Percentiles rank a stretch among this genome's conserved stretches.
Conservation (phyloP, 2,888 invertebrate genomes). For the Orthonevra nobilis region DNA sequence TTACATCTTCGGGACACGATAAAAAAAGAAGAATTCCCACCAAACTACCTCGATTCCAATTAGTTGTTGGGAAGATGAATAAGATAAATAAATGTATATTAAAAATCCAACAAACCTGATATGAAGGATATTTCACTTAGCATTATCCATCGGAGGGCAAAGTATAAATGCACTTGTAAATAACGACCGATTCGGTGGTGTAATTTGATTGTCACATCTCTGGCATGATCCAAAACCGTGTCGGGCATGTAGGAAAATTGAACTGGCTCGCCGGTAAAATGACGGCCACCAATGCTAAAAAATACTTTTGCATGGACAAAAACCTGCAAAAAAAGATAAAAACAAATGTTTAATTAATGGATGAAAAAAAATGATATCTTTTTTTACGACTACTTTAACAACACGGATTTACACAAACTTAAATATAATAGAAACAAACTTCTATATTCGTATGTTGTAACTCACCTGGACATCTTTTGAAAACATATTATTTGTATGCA, state of each 20-base stretch:
- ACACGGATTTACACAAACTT: no score
- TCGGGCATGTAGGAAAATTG: constrained; percentile 89
- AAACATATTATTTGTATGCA: constrained; percentile 89
- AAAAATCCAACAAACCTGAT: constrained; percentile 89
- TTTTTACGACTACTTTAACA: no score
- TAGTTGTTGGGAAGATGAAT: no score
- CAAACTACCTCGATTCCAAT: no score
- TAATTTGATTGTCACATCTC: constrained; percentile 90
- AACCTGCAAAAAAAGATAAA: constrained; percentile 81
- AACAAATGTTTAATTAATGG: constrained; percentile 26
- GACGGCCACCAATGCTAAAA: constrained; percentile 87
- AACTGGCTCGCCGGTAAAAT: constrained; percentile 87
- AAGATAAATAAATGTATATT: no score
- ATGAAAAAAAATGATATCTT: background rate
- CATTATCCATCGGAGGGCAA: constrained; percentile 91
- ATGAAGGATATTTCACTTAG: constrained; percentile 92
- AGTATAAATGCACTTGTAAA: constrained; percentile 88
- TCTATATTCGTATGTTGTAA: constrained; percentile 27
- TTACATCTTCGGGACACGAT: no score
- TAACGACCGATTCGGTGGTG: constrained; percentile 88
- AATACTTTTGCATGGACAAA: constrained; percentile 89
- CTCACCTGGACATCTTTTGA: constrained; percentile 87
- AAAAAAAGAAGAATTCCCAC: no score
- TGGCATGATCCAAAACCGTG: constrained; percentile 87
- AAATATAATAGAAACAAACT: no score